Conservation (phyloP, 2,797 vertebrate genomes). For the Cryptoblepharus egeriae region DNA sequence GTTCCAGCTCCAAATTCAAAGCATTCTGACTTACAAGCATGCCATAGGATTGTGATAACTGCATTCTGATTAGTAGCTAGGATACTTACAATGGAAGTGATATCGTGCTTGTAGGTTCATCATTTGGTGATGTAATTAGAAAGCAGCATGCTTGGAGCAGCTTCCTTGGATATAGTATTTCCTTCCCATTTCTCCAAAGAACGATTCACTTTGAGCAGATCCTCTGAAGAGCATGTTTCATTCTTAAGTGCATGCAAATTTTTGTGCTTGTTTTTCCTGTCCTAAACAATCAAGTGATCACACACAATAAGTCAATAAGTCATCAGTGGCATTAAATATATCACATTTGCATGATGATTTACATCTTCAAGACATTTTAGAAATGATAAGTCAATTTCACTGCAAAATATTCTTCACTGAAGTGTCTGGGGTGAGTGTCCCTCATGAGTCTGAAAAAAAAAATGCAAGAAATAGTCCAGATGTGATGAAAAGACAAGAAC, state of each 20-base stretch:
- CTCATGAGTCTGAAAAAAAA: conserved; percentile 47
- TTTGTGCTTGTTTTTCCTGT: conserved; percentile 67
- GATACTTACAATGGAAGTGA: conserved; percentile 79
- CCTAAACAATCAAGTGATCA: conserved; percentile 63
- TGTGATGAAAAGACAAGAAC: conserved; percentile 41
- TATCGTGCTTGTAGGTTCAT: conserved; percentile 80
- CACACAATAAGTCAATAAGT: conserved; percentile 48
- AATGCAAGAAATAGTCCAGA: conserved; percentile 44
- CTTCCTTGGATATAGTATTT: conserved; percentile 67
- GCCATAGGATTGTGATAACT: background rate
- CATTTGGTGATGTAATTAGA: conserved; percentile 78
- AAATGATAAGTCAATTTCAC: conserved; percentile 28
- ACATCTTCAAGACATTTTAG: conserved; percentile 34
- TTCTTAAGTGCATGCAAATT: conserved; percentile 45
- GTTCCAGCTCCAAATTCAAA: conserved; percentile 16
- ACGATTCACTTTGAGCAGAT: conserved; percentile 71
- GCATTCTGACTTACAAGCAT: background rate
- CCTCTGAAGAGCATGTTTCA: conserved; percentile 63
- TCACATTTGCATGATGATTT: conserved; percentile 17
- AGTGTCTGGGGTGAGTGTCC: background rate
- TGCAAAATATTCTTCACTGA: conserved; percentile 17
- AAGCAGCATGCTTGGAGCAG: conserved; percentile 79
- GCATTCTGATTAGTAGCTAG: conserved; percentile 19
- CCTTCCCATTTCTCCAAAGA: conserved; percentile 56
- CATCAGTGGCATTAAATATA: conserved; percentile 28